Conservation (phyloP, 2,888 invertebrate genomes). For the Agriopis leucophaearia region DNA sequence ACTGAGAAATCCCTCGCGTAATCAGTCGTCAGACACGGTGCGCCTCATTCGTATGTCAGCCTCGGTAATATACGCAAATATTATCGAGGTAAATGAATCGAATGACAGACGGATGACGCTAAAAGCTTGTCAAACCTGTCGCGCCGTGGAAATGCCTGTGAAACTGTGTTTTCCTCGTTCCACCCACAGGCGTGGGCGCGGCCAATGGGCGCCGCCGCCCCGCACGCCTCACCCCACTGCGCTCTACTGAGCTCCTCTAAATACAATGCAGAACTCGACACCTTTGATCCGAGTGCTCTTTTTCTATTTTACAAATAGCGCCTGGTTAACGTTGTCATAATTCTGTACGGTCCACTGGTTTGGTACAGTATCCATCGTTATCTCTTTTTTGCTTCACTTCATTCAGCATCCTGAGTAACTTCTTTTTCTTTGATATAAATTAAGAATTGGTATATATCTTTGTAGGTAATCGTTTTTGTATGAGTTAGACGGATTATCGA, state of each 20-base stretch:
- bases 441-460: conserved; percentile 3
- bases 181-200: conserved; percentile 78
- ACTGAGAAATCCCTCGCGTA: conserved; percentile 61
- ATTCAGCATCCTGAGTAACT: conserved; percentile 6
- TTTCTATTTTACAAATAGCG: conserved; percentile 45
- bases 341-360: conserved; percentile 45
- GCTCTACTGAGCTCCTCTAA: conserved; percentile 61
- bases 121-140: conserved; percentile 81
- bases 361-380: conserved; percentile 36
- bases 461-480: conserved; percentile 10
- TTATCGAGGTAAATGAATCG: conserved; percentile 64
- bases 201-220: conserved; percentile 77
- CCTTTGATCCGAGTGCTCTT: conserved; percentile 46
- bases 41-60: conserved; percentile 62
- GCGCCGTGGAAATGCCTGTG: conserved; percentile 68
- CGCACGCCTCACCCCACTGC: conserved; percentile 57
- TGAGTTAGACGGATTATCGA: conserved; percentile 48
- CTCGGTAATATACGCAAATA: conserved; percentile 51
- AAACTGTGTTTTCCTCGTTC: conserved; percentile 69
- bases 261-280: conserved; percentile 55
- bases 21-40: conserved; percentile 66
- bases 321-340: conserved; percentile 48
- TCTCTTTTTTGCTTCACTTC: conserved; percentile 25
- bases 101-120: conserved; percentile 75
- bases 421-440: conserved; percentile 5